phyloP scores from a whole-genome alignment of 2,888 invertebrate species.

The Agrochola macilenta region DNA sequence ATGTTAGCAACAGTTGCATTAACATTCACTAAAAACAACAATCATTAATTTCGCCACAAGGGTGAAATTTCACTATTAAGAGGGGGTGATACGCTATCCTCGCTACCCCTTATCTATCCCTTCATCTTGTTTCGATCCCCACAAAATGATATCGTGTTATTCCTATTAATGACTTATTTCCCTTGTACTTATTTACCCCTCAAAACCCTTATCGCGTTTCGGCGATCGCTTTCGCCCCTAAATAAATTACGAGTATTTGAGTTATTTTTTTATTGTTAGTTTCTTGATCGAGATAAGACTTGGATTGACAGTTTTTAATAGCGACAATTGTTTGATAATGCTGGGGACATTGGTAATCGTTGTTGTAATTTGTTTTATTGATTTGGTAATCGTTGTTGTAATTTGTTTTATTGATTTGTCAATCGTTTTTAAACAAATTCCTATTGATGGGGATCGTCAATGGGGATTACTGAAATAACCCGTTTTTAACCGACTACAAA shows the following conservation, averaged over 20 bases:
- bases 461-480: too few species aligned
- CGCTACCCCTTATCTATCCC: slow-evolving; percentile 48
- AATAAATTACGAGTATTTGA: slow-evolving; percentile 72
- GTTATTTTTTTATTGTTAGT: slow-evolving; percentile 64
- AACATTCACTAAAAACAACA: slow-evolving; percentile 62
- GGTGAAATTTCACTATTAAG: slow-evolving; percentile 54
- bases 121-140: slow-evolving; percentile 80
- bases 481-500: background rate
- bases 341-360: slow-evolving; percentile 56
- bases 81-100: slow-evolving; percentile 50
- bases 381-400: slow-evolving; percentile 32
- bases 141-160: slow-evolving; percentile 81
- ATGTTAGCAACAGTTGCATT: slow-evolving; percentile 37
- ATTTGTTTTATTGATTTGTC: slow-evolving; percentile 39
- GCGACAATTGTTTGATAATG: slow-evolving; percentile 65
- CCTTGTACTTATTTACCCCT: slow-evolving; percentile 73
- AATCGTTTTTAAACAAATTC: slow-evolving; percentile 10
- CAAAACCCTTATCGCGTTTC: slow-evolving; percentile 63
- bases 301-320: slow-evolving; percentile 63
- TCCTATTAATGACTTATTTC: slow-evolving; percentile 88
- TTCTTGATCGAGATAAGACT: slow-evolving; percentile 51
- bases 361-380: slow-evolving; percentile 48
- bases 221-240: slow-evolving; percentile 72
- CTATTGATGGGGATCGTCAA: too few species aligned
- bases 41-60: slow-evolving; percentile 62